phyloP scores from a whole-genome alignment of 2,797 vertebrate species.

The Mallotus villosus region DNA sequence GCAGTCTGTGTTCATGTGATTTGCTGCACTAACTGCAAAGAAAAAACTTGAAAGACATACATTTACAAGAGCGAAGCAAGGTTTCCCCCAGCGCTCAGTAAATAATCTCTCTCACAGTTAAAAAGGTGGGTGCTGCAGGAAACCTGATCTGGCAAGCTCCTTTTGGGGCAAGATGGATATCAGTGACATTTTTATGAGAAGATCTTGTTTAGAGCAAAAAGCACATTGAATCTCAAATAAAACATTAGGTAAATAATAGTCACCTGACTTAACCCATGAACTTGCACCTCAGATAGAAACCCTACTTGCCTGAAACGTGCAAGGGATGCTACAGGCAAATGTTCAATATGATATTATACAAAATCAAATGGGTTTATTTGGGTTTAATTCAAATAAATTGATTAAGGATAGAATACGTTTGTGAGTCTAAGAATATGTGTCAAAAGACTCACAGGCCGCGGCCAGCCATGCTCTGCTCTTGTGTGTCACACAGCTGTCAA shows the following conservation, averaged over 20 bases:
- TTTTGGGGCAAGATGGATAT: constrained; percentile 50
- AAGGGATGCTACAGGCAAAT: too few relatives aligned
- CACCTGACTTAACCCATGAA: neutral
- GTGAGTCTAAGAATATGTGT: too few relatives aligned
- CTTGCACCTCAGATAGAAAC: too few relatives aligned
- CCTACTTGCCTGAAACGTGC: too few relatives aligned
- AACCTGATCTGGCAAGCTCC: constrained; percentile 41
- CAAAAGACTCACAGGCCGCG: too few relatives aligned
- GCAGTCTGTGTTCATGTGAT: constrained; percentile 62
- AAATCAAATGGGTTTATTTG: neutral
- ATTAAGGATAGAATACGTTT: too few relatives aligned
- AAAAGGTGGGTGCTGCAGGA: constrained; percentile 44
- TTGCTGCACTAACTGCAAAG: constrained; percentile 57
- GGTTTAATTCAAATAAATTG: too few relatives aligned
- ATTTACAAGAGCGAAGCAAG: constrained; percentile 65
- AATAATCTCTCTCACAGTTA: constrained; percentile 63
- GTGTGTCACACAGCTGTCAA: too few relatives aligned
- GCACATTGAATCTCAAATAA: neutral
- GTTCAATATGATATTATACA: neutral
- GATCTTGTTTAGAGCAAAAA: neutral
- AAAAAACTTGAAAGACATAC: constrained; percentile 66
- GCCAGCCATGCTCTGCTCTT: too few relatives aligned
- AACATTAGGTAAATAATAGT: neutral
- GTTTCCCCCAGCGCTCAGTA: constrained; percentile 59
- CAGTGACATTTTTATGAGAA: constrained; percentile 15